Conservation (phyloP, 2,797 vertebrate species). For the Eutrigla gurnardus region DNA sequence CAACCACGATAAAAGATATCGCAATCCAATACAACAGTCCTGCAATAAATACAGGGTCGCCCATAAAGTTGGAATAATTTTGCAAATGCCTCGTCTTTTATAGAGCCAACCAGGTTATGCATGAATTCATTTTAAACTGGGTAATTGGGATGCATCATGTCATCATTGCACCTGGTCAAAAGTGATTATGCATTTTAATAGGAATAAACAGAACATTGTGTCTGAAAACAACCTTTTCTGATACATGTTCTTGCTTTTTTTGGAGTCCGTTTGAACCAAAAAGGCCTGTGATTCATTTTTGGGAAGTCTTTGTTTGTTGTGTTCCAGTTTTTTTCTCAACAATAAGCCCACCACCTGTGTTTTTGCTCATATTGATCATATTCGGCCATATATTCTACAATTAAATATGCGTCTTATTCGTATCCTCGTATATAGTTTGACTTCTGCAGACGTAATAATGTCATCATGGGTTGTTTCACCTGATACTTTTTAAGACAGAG, state of each 20-base stretch:
- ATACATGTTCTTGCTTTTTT: no score
- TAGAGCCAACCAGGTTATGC: no score
- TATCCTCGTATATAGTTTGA: constrained; percentile 32
- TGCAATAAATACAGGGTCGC: constrained; percentile 7
- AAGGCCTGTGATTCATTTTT: background rate
- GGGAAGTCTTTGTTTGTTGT: background rate
- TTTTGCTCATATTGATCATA: background rate
- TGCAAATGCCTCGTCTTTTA: no score
- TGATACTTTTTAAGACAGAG: constrained; percentile 45
- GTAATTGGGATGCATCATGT: no score
- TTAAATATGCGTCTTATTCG: constrained; percentile 13
- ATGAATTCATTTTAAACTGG: no score
- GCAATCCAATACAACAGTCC: constrained; percentile 30
- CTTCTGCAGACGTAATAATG: constrained; percentile 60
- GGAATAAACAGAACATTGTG: no score
- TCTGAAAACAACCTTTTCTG: no score
- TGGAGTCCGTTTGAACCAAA: background rate
- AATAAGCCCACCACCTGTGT: background rate
- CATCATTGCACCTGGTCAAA: no score
- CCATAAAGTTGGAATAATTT: no score
- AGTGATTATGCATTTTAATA: no score
- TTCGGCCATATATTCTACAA: background rate
- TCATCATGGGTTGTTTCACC: constrained; percentile 64
- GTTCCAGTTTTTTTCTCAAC: background rate
- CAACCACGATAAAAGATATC: constrained; percentile 17